Base-by-base conservation (phyloP, 1,140 invertebrate species). In the Lethocerus indicus region DNA sequence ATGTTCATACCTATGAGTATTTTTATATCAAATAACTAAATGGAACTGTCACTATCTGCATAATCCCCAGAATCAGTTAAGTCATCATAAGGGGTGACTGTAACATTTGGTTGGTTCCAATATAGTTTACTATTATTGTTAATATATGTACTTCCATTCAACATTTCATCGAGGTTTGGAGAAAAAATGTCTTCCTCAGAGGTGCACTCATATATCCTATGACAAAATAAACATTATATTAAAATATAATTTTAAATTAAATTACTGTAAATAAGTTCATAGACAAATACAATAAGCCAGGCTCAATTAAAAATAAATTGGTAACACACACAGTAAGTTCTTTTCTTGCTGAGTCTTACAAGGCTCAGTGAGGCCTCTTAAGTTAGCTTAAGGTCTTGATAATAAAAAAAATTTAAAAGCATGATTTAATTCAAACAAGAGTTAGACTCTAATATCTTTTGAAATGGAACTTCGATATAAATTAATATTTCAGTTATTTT, bases 91-190 rank as follows among this genome's bases (percentile, higher is more conserved):
- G 37, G 39, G 6, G 51, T 49, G 12, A 51, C 48, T 1, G 47
- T 49, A 35, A 46, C 49, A 16, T 51, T 46, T 13, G 44, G 47
- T n/a, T 53, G 52, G 24, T 45, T 37, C 47, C 46, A 48, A 28
- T 25, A 39, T 9, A 42, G 35, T 26, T 51, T 51, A 14, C 39
- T 43, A 20, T 54, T 56, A 40, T 53, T 49, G 27, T 51, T 51
- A n/a, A 49, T 52, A 45, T 35, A 47, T 35, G 39, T 39, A 14
- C 50, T 13, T 14, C 49, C 52, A n/a, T 45, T 52, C 36, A 74
- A 65, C 47, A 73, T 67, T n/a, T 71, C 69, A 59, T 78, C 75
- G 53, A 78, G 55, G 57, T 76, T 74, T 23, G 73, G 73, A 32
- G 74, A 75, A 21, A 78, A 61, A 50, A 73, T 68, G 54, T 78